Percentiles rank a stretch among this genome's conserved stretches.
Conservation (phyloP, 2,888 invertebrate species). For the Conus canariensis region DNA sequence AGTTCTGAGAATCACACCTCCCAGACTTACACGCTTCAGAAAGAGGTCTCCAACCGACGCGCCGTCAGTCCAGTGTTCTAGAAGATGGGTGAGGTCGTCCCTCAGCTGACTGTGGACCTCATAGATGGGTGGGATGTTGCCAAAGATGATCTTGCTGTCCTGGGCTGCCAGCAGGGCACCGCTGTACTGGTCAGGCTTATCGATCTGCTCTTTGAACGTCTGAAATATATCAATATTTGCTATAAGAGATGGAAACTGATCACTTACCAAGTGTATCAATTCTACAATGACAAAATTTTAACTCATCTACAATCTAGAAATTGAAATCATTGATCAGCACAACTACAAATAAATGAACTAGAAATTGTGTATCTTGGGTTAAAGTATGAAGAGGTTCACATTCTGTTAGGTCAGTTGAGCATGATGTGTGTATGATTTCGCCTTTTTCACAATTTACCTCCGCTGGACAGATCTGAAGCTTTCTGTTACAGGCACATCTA, state of each 20-base stretch:
- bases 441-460: too few relatives aligned
- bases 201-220: slow-evolving; percentile 96
- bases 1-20: too few relatives aligned
- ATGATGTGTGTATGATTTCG: too few relatives aligned
- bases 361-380: too few relatives aligned
- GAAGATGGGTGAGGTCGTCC: slow-evolving; percentile 82
- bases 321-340: too few relatives aligned
- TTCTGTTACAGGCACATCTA: too few relatives aligned
- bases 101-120: slow-evolving; percentile 91
- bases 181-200: slow-evolving; percentile 90
- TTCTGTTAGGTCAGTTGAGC: too few relatives aligned
- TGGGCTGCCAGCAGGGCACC: slow-evolving; percentile 82
- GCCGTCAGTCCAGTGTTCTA: slow-evolving; percentile 93
- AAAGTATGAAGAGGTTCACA: too few relatives aligned
- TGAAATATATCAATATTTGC: slow-evolving; percentile 76
- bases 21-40: slow-evolving; percentile 83
- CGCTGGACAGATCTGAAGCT: too few relatives aligned
- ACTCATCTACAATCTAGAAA: too few relatives aligned
- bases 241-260: too few relatives aligned
- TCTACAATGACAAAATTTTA: background rate
- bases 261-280: background rate
- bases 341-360: too few relatives aligned
- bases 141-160: slow-evolving; percentile 96
- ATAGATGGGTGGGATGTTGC: slow-evolving; percentile 95
- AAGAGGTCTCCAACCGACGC: slow-evolving; percentile 92